Percentiles rank a stretch among this genome's conserved stretches.
These are phyloP conservation scores for Osmerus mordax DNA, from an alignment of 2,113 vertebrate species.

Conservation along the genomic window DNA sequence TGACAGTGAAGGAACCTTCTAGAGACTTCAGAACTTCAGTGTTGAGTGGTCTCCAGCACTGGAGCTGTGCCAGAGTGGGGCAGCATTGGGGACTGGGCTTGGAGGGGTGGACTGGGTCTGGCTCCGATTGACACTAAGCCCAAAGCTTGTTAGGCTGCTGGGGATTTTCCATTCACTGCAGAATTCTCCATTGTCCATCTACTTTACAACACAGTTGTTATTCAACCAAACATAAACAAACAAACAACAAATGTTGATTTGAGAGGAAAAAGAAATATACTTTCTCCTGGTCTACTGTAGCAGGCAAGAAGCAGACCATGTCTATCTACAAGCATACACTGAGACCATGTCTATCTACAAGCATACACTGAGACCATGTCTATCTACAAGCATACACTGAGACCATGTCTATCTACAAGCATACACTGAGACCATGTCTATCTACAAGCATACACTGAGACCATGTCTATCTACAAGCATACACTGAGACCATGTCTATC, in stretches of 20 bases:
- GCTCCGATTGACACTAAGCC: conserved; percentile 20
- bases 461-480: too few species aligned
- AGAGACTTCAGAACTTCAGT: neutral
- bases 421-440: too few species aligned
- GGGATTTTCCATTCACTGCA: conserved; percentile 49
- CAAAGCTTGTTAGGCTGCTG: conserved; percentile 40
- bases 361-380: too few species aligned
- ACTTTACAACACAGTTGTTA: conserved; percentile 35
- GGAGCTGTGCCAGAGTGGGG: neutral
- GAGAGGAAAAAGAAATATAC: neutral
- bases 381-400: too few species aligned
- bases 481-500: too few species aligned
- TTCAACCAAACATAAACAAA: conserved; percentile 36
- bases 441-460: too few species aligned
- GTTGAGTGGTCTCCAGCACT: neutral
- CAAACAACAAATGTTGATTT: conserved; percentile 9
- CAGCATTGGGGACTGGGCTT: neutral
- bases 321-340: too few species aligned
- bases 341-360: too few species aligned
- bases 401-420: too few species aligned
- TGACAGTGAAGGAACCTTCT: too few species aligned
- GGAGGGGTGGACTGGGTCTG: conserved; percentile 24
- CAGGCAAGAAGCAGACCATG: too few species aligned
- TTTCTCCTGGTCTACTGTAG: too few species aligned
- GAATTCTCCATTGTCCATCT: conserved; percentile 21